A percentile compares a stretch with the other conserved stretches of the same genome.
phyloP scores from a whole-genome alignment of 1,140 invertebrate species.

The Mya arenaria region DNA sequence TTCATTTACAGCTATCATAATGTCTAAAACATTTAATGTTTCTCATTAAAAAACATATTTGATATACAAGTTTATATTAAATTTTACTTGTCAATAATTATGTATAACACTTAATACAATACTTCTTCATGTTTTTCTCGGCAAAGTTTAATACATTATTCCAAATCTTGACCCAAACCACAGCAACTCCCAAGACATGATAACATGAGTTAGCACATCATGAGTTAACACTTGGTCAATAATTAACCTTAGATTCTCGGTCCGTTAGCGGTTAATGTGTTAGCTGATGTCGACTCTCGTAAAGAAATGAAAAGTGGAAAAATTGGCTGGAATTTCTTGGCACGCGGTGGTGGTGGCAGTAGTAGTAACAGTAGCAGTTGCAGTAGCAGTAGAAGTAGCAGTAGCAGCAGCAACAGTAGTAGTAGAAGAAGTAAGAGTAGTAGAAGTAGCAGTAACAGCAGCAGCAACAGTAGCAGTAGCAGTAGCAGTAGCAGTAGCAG shows the following conservation, averaged over 20 bases:
- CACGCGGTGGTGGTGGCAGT: not conserved
- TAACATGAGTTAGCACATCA: not conserved
- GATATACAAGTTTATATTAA: no score
- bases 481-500: constrained; percentile 1
- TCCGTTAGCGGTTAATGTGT: not conserved
- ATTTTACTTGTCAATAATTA: no score
- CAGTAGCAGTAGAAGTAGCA: constrained; percentile 10
- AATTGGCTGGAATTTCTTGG: not conserved
- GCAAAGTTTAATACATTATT: no score
- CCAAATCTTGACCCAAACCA: no score
- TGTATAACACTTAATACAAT: no score
- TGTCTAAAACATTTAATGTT: no score
- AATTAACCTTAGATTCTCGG: not conserved
- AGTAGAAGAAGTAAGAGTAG: constrained; percentile 21
- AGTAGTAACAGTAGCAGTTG: constrained; percentile 7
- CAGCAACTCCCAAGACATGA: no score
- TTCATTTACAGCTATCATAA: no score
- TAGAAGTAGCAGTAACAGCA: not conserved
- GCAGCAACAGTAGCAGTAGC: not conserved
- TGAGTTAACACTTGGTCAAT: not conserved
- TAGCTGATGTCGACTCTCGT: not conserved
- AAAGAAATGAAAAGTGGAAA: not conserved
- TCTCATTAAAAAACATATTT: no score
- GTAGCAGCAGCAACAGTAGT: not conserved
- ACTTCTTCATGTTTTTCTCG: no score